Base-by-base conservation (phyloP, 2,888 invertebrate genomes). In the Chrysomela aeneicollis region DNA sequence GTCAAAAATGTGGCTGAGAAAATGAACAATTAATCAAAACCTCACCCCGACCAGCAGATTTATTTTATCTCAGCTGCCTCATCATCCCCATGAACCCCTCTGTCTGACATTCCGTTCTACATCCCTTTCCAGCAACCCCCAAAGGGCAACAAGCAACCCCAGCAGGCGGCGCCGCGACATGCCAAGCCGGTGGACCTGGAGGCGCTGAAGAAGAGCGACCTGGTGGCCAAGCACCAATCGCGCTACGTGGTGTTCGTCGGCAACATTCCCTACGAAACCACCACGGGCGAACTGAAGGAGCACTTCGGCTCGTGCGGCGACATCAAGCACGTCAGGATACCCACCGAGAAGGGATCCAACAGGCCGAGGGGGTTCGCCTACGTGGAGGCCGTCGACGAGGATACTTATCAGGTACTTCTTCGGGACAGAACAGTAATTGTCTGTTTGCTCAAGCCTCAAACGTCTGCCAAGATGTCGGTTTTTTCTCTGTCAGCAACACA, bases 401-500 rank as follows among this genome's bases (percentile, higher is more conserved):
- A 71, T 50, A 77, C 82, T 61, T 85, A 82, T 71, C 81, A 85
- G 82, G 85, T 85, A 79, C n/a, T n/a, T n/a, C n/a, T n/a, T n/a
- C n/a, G n/a, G n/a, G n/a, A 59, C 52, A 53, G 35, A 35, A 35
- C 6, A 35, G 6, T 9, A 9, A 35, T 35, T 9, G 35, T 35
- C 35, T 35, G 6, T 9, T 35, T 53, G n/a, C n/a, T n/a, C n/a
- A n/a, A n/a, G n/a, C n/a, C n/a, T n/a, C n/a, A n/a, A n/a, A n/a
- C n/a, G n/a, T 51, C 15, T n/a, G n/a, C n/a, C n/a, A n/a, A n/a
- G n/a, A n/a, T n/a, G n/a, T n/a, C n/a, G n/a, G n/a, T n/a, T 26
- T 26, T 26, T 26, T 3, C 26, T 26, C 6, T 26, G 26, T 26
- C 6, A 5, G 26, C 26, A 6, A 26, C 3, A 26, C 26, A 5